Evolutionary conservation across 2,888 invertebrate species (phyloP).

Genomic region (Cephus nigrinus): DNA sequence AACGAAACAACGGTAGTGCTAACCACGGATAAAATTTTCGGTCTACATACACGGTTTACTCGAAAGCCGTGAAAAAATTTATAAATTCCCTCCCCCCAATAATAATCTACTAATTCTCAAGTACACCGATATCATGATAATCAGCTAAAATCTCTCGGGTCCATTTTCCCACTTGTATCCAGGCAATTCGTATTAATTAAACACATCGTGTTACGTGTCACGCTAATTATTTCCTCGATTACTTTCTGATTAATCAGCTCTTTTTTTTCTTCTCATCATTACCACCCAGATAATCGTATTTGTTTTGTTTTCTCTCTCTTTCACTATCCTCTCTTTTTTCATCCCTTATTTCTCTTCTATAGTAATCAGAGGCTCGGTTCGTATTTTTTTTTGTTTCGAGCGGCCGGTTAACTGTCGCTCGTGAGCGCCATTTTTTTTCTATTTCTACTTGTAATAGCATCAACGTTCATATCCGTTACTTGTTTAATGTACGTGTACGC

Average conservation of each 20-base stretch:
- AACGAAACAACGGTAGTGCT: conserved; percentile 63
- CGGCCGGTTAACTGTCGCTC: neutral
- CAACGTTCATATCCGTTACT: conserved; percentile 7
- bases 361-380: neutral
- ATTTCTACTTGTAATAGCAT: conserved; percentile 9
- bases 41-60: conserved; percentile 33
- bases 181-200: neutral
- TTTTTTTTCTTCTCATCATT: neutral
- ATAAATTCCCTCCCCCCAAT: neutral
- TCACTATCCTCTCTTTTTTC: neutral
- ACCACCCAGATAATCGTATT: neutral
- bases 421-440: conserved; percentile 1
- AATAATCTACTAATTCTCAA: neutral
- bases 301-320: neutral
- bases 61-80: neutral
- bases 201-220: neutral
- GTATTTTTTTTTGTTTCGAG: neutral
- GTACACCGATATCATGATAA: neutral
- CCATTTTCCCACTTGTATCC: neutral
- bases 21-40: conserved; percentile 48
- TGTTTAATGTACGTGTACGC: neutral
- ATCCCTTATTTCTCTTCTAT: neutral
- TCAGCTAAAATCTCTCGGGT: neutral
- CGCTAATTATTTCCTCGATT: neutral
- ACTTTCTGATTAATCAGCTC: neutral